phyloP scores from a whole-genome alignment of 92 coral and sea anemone genomes.

The Porites cylindrica region DNA sequence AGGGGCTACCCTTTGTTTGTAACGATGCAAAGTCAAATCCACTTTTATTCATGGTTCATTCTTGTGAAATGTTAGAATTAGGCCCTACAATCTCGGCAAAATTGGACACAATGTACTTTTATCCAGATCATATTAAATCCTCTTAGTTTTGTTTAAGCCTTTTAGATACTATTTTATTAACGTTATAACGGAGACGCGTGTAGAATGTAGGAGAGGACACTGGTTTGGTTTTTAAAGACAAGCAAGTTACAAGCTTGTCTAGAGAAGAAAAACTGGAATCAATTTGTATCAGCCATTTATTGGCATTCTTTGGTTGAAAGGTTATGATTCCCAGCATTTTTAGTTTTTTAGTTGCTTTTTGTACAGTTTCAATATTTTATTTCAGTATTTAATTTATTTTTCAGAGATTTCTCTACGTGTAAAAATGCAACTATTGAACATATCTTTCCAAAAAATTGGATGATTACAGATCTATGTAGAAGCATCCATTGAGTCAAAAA shows the following conservation, averaged over 20 bases:
- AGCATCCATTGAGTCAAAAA: background rate
- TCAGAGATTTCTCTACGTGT: background rate
- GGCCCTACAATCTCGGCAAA: too few relatives aligned
- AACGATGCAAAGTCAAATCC: too few relatives aligned
- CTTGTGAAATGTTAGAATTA: too few relatives aligned
- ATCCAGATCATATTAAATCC: background rate
- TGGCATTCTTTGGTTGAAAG: background rate
- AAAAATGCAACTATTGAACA: constrained; percentile 5
- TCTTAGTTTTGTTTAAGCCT: too few relatives aligned
- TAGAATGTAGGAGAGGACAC: constrained; percentile 2
- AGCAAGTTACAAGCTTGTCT: background rate
- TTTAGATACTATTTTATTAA: background rate
- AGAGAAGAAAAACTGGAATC: background rate
- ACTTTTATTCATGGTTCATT: too few relatives aligned
- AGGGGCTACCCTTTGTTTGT: too few relatives aligned
- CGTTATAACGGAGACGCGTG: background rate
- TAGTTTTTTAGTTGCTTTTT: background rate
- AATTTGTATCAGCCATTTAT: background rate
- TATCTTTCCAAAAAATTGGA: background rate
- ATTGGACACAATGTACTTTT: background rate
- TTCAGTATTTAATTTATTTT: constrained; percentile 13
- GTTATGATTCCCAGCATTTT: background rate
- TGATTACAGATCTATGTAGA: background rate
- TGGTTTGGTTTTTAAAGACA: background rate
- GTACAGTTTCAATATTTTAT: constrained; percentile 2